Evolutionary conservation across 2,797 vertebrate species (phyloP).

Genomic region (Rhadinocentrus ornatus): DNA sequence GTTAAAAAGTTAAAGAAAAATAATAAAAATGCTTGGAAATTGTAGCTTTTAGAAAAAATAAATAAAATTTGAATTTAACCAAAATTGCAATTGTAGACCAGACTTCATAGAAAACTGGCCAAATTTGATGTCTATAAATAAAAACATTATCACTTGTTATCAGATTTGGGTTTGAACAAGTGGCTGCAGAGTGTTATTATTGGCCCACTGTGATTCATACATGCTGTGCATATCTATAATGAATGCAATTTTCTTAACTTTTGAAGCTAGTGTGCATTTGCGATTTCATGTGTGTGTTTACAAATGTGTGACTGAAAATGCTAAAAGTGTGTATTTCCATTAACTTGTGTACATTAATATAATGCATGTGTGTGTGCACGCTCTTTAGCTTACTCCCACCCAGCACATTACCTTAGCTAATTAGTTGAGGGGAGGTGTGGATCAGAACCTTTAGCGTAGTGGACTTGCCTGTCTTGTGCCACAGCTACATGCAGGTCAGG

Average conservation of each 20-base stretch:
- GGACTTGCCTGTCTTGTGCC: slow-evolving; percentile 51
- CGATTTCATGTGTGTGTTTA: not conserved
- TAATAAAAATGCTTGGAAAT: not conserved
- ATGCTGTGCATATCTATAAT: not conserved
- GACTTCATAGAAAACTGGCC: not conserved
- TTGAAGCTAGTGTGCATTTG: not conserved
- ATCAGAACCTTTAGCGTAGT: slow-evolving; percentile 68
- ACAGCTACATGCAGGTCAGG: slow-evolving; percentile 72
- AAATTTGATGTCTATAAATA: not conserved
- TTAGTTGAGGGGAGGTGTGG: slow-evolving; percentile 67
- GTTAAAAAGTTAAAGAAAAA: not conserved
- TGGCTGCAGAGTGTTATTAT: not conserved
- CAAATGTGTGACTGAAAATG: slow-evolving; percentile 15
- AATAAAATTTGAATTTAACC: not conserved
- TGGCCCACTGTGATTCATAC: not conserved
- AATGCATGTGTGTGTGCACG: not conserved
- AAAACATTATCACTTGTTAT: not conserved
- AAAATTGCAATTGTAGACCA: not conserved
- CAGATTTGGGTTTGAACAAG: not conserved
- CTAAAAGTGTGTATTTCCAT: slow-evolving; percentile 5
- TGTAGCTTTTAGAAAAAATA: not conserved
- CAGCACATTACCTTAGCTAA: slow-evolving; percentile 65
- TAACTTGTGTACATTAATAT: slow-evolving; percentile 4
- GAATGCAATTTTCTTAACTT: not conserved
- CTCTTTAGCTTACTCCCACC: slow-evolving; percentile 9